Evolutionary conservation across 2,797 vertebrate species (phyloP).

Genomic region (Coreius guichenoti): DNA sequence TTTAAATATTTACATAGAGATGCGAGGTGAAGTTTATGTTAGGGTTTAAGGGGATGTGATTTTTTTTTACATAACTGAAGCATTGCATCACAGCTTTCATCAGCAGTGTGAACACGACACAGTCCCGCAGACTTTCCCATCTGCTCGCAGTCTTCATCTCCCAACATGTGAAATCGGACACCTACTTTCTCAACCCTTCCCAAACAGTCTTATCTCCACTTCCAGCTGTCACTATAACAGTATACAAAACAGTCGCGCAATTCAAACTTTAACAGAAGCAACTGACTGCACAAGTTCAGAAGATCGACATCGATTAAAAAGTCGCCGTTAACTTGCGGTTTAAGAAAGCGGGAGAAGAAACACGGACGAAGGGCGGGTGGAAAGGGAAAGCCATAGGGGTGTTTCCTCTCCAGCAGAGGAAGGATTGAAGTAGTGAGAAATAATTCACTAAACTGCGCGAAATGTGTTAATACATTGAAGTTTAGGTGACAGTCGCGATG

Average conservation of each 20-base stretch:
- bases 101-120: conserved; percentile 46
- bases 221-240: conserved; percentile 40
- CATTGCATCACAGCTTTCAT: conserved; percentile 45
- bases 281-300: conserved; percentile 3
- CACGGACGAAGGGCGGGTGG: conserved; percentile 48
- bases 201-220: conserved; percentile 48
- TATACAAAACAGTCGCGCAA: not conserved
- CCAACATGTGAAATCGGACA: conserved; percentile 76
- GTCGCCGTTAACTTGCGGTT: not conserved
- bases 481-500: conserved; percentile 41
- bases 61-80: conserved; percentile 39
- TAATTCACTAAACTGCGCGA: conserved; percentile 33
- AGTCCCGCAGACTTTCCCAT: conserved; percentile 64
- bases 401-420: conserved; percentile 53
- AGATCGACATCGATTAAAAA: not conserved
- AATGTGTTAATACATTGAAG: not conserved
- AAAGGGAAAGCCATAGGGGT: conserved; percentile 54
- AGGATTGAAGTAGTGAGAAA: conserved; percentile 36
- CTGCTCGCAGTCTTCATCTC: conserved; percentile 73
- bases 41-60: conserved; percentile 12
- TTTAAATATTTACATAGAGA: conserved; percentile 1
- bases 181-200: conserved; percentile 71
- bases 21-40: not conserved
- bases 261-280: not conserved
- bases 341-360: conserved; percentile 37